Base-by-base conservation (phyloP, 2,888 invertebrate genomes). In the Chironomus tentans region DNA sequence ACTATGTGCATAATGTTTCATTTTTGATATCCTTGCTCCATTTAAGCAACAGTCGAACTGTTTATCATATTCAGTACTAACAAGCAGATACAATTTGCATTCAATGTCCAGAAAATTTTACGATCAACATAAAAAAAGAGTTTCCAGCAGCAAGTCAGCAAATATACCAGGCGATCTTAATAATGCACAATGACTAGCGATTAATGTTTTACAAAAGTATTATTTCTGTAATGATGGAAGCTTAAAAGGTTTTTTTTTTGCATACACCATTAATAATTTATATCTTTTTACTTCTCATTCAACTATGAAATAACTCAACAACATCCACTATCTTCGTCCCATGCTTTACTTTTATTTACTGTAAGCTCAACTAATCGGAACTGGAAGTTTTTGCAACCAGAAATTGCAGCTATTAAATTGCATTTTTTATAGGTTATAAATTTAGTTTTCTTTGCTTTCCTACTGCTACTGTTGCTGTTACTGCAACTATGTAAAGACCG, bases 381-480 rank as follows among this genome's bases (percentile, higher is more conserved):
- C 56, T 56, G 15, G 56, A 15, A 56, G 56, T 18, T 56, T 18
- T 18, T 18, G 56, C 18, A 56, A 56, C 56, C 56, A 56, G 56
- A 56, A 56, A 56, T 56, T 56, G 56, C 56, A 65, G 21, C 65
- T 65, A 24, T 65, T 65, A 65, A 65, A 65, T 65, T 65, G 65
- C 65, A 65, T 65, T 24, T 65, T 65, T 65, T 65, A 65, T 65
- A 24, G 65, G 65, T 65, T 65, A 65, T 65, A 65, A 65, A 65
- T 65, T 65, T 22, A 65, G 21, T 65, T 22, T 65, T 56, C 38
- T 50, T 50, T 50, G 50, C 28, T 28, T 28, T 28, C 5, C 5
- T 38, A 38, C 38, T 56, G 56, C 56, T 56, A 56, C 56, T 56
- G 56, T 18, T 15, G 56, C 56, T 38, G 38, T 18, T 56, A 56